Evolutionary conservation across 2,113 vertebrate species (phyloP), one percentile per base, ranked within the genome.

Genomic region (Labeo rohita): DNA sequence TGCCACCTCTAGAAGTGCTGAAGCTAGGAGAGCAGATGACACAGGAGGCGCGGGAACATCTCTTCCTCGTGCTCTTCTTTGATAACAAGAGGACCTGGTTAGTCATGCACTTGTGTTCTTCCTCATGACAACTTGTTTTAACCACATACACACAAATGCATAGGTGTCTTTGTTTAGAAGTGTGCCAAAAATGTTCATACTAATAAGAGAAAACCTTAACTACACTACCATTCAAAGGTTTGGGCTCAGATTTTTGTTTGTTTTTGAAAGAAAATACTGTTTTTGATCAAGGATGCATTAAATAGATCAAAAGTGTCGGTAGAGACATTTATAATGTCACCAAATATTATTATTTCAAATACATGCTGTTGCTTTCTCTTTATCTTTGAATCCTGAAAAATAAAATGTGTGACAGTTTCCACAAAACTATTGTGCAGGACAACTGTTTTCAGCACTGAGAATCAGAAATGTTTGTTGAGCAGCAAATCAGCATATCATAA

Each of bases 31-130:
- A 99, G 92, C 98, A 99, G 92, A 99, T 99, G 98, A 98, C 97
- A 89, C 98, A 98, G 95, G 98, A 99, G 95, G 98, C 98, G 43
- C 94, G 97, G 15, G 98, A 99, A 93, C 98, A 99, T 94, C 97
- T 99, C 92, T 99, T 98, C 95, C 95, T 99, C 84, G 98, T 99
- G 87, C 97, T 99, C 83, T 99, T 99, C 94, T 99, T 99, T 7
- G 98, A 99, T 94, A 99, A 99, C 95, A 99, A 99, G 92, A 96
- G 98, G 91, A 99, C 98, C 77, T 99, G 98, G 98, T 99, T 88
- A 97, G 97, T 93, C 12, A 34, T n/a, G 21, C 18, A 2, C 73
- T 49, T 11, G 0, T 75, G 2, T 8, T 75, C 45, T 13, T 73
- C 39, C 13, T 72, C 36, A 0, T 43, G 13, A 39, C 39, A 39